These are phyloP conservation scores for Thunnus albacares DNA, from an alignment of 2,797 vertebrate species.

Conservation along the genomic window DNA sequence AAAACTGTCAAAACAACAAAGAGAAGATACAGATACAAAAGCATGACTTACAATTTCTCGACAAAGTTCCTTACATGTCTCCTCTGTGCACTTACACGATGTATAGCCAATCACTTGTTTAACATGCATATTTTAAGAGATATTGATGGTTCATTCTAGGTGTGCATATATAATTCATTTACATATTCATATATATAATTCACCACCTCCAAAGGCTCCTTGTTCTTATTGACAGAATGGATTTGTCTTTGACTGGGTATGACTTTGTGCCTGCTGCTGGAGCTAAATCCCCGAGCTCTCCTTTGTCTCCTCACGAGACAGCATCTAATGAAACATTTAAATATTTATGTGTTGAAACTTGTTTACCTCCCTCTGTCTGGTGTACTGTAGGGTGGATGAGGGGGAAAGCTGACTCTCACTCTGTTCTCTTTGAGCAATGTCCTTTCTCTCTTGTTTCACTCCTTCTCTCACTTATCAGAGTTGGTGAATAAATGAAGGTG, in stretches of 20 bases:
- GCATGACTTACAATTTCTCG: not conserved
- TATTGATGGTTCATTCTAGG: slow-evolving; percentile 19
- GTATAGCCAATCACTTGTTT: slow-evolving; percentile 13
- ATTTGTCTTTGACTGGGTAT: slow-evolving; percentile 82
- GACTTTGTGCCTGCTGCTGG: slow-evolving; percentile 76
- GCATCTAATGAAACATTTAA: slow-evolving; percentile 86
- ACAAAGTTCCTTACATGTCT: not conserved
- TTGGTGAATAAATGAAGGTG: slow-evolving; percentile 73
- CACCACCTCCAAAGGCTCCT: slow-evolving; percentile 41
- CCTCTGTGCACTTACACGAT: not conserved
- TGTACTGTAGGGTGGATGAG: slow-evolving; percentile 29
- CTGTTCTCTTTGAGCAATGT: slow-evolving; percentile 59
- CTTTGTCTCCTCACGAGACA: slow-evolving; percentile 74
- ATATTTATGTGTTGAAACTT: slow-evolving; percentile 84
- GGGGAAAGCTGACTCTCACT: slow-evolving; percentile 42
- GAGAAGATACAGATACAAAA: not conserved
- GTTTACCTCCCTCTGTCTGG: slow-evolving; percentile 73
- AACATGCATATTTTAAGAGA: slow-evolving; percentile 37
- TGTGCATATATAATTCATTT: slow-evolving; percentile 41
- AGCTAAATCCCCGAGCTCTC: slow-evolving; percentile 63
- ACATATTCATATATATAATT: slow-evolving; percentile 59
- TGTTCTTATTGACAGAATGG: slow-evolving; percentile 64
- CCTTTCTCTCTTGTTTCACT: slow-evolving; percentile 48
- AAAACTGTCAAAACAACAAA: too few species aligned
- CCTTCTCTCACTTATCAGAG: slow-evolving; percentile 49